A percentile compares a stretch with the other conserved stretches of the same genome.
These are phyloP conservation scores for Spermophilus dauricus DNA, from an alignment of 2,113 vertebrate species.

Conservation along the genomic window DNA sequence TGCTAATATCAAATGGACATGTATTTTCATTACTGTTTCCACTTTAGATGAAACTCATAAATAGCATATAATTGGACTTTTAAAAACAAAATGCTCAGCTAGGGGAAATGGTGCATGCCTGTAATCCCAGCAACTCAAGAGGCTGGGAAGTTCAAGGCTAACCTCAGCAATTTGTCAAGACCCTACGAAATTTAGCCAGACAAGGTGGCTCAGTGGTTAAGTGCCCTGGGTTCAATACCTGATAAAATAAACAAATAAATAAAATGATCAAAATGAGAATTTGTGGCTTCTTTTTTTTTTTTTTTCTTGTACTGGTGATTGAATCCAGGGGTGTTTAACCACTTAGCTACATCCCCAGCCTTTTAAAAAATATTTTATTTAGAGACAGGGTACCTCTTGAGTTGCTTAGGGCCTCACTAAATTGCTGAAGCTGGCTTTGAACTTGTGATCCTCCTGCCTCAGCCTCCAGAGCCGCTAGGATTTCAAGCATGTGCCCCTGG, in stretches of 20 bases:
- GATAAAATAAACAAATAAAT: background rate
- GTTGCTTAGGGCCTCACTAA: too few species aligned
- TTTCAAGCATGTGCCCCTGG: too few species aligned
- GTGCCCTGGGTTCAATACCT: too few species aligned
- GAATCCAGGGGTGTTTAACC: too few species aligned
- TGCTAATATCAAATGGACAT: background rate
- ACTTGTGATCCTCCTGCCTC: too few species aligned
- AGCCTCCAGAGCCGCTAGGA: too few species aligned
- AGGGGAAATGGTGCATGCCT: background rate
- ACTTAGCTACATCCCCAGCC: too few species aligned
- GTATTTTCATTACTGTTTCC: slow-evolving; percentile 42
- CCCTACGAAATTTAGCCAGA: too few species aligned
- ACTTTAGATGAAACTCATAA: slow-evolving; percentile 27
- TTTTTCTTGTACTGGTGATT: background rate
- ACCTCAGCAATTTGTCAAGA: background rate
- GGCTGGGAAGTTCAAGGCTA: background rate
- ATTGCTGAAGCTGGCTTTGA: too few species aligned
- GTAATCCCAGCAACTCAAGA: background rate
- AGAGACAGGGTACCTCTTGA: too few species aligned
- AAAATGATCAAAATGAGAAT: background rate
- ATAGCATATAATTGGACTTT: slow-evolving; percentile 25
- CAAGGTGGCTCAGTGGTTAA: too few species aligned
- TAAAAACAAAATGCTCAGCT: slow-evolving; percentile 32
- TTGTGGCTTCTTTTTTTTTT: background rate
- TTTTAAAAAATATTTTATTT: too few species aligned